Conservation (phyloP, 1,140 invertebrate genomes). For the Limonius californicus region DNA sequence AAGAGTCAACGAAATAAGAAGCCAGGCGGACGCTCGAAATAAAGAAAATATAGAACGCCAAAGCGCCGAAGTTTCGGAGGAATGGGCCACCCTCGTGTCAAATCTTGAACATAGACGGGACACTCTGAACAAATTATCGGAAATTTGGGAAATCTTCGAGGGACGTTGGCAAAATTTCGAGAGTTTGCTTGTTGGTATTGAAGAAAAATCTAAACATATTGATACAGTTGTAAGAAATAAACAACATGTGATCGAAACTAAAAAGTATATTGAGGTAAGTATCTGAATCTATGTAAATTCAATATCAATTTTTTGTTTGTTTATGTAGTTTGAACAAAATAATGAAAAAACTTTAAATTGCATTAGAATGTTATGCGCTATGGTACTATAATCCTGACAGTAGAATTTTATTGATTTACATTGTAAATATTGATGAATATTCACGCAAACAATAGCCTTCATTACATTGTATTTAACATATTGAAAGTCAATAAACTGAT, state of each 20-base stretch:
- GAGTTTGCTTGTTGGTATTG: slow-evolving; percentile 56
- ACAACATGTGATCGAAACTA: slow-evolving; percentile 65
- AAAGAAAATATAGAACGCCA: slow-evolving; percentile 59
- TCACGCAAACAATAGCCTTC: too few relatives aligned
- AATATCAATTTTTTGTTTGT: too few relatives aligned
- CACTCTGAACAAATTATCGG: slow-evolving; percentile 60
- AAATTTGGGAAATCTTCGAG: slow-evolving; percentile 77
- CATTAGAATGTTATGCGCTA: background rate
- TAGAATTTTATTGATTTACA: too few relatives aligned
- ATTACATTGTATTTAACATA: too few relatives aligned
- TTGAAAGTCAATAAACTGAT: too few relatives aligned
- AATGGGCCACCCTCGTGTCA: slow-evolving; percentile 71
- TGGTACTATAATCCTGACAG: too few relatives aligned
- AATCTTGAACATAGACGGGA: slow-evolving; percentile 63
- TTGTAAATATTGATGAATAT: too few relatives aligned
- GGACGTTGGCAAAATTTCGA: slow-evolving; percentile 62
- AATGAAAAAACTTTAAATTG: slow-evolving; percentile 3
- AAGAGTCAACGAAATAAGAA: slow-evolving; percentile 59
- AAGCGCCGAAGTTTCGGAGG: slow-evolving; percentile 59
- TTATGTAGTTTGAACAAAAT: background rate
- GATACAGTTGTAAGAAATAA: slow-evolving; percentile 69
- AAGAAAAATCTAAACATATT: slow-evolving; percentile 70
- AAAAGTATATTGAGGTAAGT: slow-evolving; percentile 66
- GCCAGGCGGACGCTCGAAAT: slow-evolving; percentile 60
- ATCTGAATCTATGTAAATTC: too few relatives aligned